Evolutionary conservation across 2,797 vertebrate genomes (phyloP).

Genomic region (Phrynocephalus forsythii): DNA sequence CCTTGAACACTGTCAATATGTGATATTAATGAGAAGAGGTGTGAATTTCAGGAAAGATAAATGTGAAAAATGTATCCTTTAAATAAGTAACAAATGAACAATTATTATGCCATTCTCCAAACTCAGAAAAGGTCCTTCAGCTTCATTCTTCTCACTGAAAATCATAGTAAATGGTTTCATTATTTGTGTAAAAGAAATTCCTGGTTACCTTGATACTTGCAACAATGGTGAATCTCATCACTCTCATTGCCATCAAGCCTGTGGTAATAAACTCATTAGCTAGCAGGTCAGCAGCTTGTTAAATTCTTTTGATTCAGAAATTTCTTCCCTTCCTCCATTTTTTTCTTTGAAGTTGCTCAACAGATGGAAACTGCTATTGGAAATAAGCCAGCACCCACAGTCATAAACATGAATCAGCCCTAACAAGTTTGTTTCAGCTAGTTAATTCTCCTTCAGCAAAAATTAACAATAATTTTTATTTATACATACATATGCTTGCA

Average conservation of each 20-base stretch:
- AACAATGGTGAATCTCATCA: not conserved
- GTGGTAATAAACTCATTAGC: constrained; percentile 6
- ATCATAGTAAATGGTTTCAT: not conserved
- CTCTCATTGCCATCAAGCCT: not conserved
- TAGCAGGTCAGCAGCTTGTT: constrained; percentile 9
- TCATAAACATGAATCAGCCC: constrained; percentile 1
- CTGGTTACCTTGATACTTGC: not conserved
- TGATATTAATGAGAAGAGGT: not conserved
- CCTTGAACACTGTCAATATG: not conserved
- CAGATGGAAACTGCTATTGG: constrained; percentile 17
- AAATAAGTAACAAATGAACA: not conserved
- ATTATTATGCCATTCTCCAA: not conserved
- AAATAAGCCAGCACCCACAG: constrained; percentile 7
- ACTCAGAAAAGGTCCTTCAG: not conserved
- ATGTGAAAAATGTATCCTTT: not conserved
- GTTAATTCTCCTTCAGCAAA: constrained; percentile 17
- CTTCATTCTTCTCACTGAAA: not conserved
- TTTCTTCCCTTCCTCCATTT: not conserved
- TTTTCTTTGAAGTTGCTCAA: constrained; percentile 22
- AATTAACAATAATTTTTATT: not conserved
- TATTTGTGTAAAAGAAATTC: not conserved
- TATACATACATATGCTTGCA: not conserved
- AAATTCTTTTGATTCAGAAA: not conserved
- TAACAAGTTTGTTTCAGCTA: constrained; percentile 18
- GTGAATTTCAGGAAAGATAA: not conserved